Conservation (phyloP, 2,113 vertebrate species). For the Gymnorhina tibicen region DNA sequence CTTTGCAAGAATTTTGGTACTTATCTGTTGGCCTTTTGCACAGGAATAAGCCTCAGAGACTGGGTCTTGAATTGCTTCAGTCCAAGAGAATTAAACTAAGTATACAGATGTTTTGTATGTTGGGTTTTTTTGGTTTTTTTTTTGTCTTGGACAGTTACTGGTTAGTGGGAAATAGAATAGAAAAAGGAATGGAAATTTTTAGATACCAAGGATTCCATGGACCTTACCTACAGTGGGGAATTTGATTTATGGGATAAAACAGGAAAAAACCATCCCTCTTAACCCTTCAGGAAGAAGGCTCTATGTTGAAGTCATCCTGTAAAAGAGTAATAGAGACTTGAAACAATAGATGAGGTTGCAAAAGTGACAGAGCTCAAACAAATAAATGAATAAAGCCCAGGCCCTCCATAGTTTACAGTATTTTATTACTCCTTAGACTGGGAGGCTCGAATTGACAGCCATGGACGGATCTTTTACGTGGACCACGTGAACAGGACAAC, state of each 20-base stretch:
- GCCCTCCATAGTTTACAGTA: background rate
- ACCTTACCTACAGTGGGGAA: background rate
- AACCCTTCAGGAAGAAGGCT: background rate
- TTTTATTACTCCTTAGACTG: slow-evolving; percentile 79
- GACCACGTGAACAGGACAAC: slow-evolving; percentile 98
- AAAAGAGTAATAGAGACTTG: background rate
- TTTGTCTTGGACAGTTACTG: background rate
- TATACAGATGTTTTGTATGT: background rate
- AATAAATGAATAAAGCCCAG: background rate
- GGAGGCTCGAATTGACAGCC: slow-evolving; percentile 98
- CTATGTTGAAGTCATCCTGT: background rate
- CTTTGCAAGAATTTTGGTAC: background rate
- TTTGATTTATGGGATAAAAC: background rate
- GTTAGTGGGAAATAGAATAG: background rate
- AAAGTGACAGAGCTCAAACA: background rate
- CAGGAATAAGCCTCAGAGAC: background rate
- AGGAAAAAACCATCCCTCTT: background rate
- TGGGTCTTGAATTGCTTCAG: background rate
- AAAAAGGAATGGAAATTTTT: background rate
- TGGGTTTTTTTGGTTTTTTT: background rate
- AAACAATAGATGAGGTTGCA: background rate
- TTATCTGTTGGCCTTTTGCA: background rate
- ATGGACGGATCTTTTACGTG: slow-evolving; percentile 96
- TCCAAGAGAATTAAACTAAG: background rate
- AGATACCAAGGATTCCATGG: background rate